A percentile compares a stretch with the other conserved stretches of the same genome.
These are phyloP conservation scores for Sturnus vulgaris DNA, from an alignment of 2,113 vertebrate species.

Conservation along the genomic window DNA sequence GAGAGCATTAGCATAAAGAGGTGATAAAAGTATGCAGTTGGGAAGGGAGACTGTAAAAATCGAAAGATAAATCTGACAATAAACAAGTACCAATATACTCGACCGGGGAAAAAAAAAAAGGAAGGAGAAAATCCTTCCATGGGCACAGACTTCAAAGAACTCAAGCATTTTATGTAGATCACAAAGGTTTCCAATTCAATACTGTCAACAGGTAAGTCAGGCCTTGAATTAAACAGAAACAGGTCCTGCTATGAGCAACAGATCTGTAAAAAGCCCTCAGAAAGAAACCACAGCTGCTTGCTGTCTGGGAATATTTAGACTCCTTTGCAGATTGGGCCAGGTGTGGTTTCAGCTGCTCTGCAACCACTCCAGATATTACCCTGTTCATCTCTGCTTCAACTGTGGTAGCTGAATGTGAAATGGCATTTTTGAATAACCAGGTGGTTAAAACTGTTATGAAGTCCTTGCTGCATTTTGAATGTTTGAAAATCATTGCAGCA, in stretches of 20 bases:
- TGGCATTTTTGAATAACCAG: background rate
- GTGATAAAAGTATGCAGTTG: slow-evolving; percentile 41
- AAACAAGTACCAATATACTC: slow-evolving; percentile 31
- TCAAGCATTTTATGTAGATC: background rate
- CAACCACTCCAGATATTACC: background rate
- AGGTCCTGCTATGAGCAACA: background rate
- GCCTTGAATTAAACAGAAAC: background rate
- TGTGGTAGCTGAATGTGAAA: background rate
- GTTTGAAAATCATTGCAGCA: background rate
- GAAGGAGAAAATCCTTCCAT: background rate
- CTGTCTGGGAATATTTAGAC: background rate
- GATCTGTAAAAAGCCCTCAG: background rate
- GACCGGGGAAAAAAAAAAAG: background rate
- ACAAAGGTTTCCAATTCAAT: background rate
- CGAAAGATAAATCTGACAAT: slow-evolving; percentile 41
- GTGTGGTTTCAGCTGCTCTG: background rate
- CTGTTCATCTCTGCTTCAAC: background rate
- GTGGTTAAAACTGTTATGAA: background rate
- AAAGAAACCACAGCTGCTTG: background rate
- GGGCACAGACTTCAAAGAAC: background rate
- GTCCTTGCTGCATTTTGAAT: background rate
- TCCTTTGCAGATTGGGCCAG: background rate
- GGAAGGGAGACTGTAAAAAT: slow-evolving; percentile 32
- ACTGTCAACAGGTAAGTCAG: background rate
- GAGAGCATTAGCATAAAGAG: slow-evolving; percentile 56